These are phyloP conservation scores for Pollenia amentaria DNA, from an alignment of 2,888 invertebrate genomes.

Conservation along the genomic window DNA sequence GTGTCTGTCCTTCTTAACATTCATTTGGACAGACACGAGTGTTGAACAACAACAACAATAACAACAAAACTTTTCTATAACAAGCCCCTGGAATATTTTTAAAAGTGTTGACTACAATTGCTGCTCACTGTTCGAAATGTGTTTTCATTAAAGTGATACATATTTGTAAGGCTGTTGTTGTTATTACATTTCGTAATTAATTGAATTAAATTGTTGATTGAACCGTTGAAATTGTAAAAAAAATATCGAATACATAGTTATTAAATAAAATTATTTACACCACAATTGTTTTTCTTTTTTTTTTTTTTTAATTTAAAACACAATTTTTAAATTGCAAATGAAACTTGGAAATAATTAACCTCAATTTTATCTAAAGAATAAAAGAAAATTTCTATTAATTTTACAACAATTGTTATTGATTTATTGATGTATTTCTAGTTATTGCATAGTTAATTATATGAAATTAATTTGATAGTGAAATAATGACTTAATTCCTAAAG, in stretches of 20 bases:
- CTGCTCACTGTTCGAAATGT: slow-evolving; percentile 22
- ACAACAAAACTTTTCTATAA: slow-evolving; percentile 20
- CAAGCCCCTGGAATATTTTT: slow-evolving; percentile 21
- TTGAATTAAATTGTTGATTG: slow-evolving; percentile 82
- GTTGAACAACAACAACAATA: background rate
- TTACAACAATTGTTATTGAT: slow-evolving; percentile 7
- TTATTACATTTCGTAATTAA: slow-evolving; percentile 78
- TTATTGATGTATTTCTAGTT: slow-evolving; percentile 17
- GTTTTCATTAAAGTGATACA: slow-evolving; percentile 7
- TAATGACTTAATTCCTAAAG: slow-evolving; percentile 61
- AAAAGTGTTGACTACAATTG: slow-evolving; percentile 26
- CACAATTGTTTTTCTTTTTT: slow-evolving; percentile 38
- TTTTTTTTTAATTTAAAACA: slow-evolving; percentile 2
- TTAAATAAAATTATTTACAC: slow-evolving; percentile 60
- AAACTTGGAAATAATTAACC: slow-evolving; percentile 66
- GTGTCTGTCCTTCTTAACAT: slow-evolving; percentile 26
- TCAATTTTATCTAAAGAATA: slow-evolving; percentile 48
- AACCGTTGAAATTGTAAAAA: slow-evolving; percentile 76
- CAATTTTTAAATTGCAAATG: slow-evolving; percentile 55
- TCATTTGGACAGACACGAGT: background rate
- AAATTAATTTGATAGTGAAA: slow-evolving; percentile 41
- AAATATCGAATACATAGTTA: slow-evolving; percentile 46
- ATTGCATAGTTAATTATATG: slow-evolving; percentile 44
- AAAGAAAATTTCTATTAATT: slow-evolving; percentile 39
- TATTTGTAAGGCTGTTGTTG: slow-evolving; percentile 1